A percentile compares a stretch with the other conserved stretches of the same genome.
These are phyloP conservation scores for Cuculus canorus DNA, from an alignment of 2,797 vertebrate genomes.

Conservation along the genomic window DNA sequence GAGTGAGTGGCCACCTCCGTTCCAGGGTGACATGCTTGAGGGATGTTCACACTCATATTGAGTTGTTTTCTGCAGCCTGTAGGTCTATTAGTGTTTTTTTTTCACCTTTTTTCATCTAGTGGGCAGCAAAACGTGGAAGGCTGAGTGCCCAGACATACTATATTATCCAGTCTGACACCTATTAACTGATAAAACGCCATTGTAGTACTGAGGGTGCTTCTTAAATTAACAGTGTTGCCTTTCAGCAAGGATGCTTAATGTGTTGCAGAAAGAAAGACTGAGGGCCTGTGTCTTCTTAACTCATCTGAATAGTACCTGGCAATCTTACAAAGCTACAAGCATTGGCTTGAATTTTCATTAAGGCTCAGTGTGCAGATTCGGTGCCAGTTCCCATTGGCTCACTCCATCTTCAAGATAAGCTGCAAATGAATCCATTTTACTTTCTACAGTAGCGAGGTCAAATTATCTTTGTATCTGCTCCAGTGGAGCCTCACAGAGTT, in stretches of 20 bases:
- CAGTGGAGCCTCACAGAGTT: not conserved
- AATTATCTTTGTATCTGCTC: not conserved
- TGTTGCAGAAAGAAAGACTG: not conserved
- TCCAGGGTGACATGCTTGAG: accelerated
- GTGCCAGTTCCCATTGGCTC: not conserved
- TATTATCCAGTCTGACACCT: not conserved
- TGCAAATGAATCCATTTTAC: not conserved
- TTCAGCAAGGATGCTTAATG: not conserved
- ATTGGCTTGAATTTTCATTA: slow-evolving; percentile 10
- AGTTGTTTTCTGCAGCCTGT: not conserved
- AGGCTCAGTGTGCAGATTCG: not conserved
- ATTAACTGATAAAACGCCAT: not conserved
- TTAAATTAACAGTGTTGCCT: not conserved
- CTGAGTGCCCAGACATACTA: not conserved
- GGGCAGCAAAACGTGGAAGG: not conserved
- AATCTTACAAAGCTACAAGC: slow-evolving; percentile 9
- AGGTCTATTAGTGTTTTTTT: not conserved
- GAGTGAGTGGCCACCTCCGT: accelerated
- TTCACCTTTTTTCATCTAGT: not conserved
- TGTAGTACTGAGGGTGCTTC: not conserved
- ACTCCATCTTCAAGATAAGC: not conserved
- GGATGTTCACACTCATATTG: not conserved
- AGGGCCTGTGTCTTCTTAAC: not conserved
- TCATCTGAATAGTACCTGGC: not conserved
- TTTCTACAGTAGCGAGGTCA: not conserved